phyloP scores from a whole-genome alignment of 2,888 invertebrate species.

The Conchocele bisecta region DNA sequence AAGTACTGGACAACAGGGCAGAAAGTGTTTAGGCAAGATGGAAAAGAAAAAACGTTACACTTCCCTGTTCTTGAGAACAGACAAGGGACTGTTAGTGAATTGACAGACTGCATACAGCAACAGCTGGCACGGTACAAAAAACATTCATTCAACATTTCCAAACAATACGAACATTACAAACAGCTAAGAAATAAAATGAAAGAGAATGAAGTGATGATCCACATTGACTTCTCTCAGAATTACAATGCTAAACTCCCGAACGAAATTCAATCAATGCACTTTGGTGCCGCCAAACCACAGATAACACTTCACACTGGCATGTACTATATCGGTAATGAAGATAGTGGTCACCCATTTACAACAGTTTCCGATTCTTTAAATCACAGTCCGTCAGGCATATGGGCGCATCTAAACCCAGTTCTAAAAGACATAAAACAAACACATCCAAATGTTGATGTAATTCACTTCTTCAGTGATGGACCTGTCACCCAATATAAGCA shows the following conservation, averaged over 20 bases:
- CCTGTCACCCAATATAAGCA: constrained; percentile 80
- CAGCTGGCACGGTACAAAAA: constrained; percentile 2
- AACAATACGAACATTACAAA: constrained; percentile 9
- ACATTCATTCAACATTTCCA: constrained; percentile 16
- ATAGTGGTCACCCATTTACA: constrained; percentile 59
- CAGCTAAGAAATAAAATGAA: background rate
- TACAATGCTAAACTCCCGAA: constrained; percentile 73
- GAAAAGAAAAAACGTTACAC: no score
- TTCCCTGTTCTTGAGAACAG: no score
- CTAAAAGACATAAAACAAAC: constrained; percentile 26
- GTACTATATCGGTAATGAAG: constrained; percentile 60
- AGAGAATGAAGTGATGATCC: constrained; percentile 46
- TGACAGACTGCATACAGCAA: constrained; percentile 18
- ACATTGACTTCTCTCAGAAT: constrained; percentile 80
- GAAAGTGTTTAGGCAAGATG: constrained; percentile 2
- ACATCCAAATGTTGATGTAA: constrained; percentile 30
- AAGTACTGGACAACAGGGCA: constrained; percentile 32
- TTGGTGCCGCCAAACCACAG: constrained; percentile 76
- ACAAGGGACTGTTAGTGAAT: background rate
- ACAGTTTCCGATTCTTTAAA: constrained; percentile 74
- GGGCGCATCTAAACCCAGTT: constrained; percentile 80
- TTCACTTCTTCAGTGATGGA: constrained; percentile 66
- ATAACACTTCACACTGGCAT: constrained; percentile 80
- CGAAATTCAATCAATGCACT: constrained; percentile 80
- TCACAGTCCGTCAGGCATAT: constrained; percentile 80